A percentile compares a stretch with the other conserved stretches of the same genome.
phyloP scores from a whole-genome alignment of 2,113 vertebrate genomes.

The Thinocorus orbignyianus region DNA sequence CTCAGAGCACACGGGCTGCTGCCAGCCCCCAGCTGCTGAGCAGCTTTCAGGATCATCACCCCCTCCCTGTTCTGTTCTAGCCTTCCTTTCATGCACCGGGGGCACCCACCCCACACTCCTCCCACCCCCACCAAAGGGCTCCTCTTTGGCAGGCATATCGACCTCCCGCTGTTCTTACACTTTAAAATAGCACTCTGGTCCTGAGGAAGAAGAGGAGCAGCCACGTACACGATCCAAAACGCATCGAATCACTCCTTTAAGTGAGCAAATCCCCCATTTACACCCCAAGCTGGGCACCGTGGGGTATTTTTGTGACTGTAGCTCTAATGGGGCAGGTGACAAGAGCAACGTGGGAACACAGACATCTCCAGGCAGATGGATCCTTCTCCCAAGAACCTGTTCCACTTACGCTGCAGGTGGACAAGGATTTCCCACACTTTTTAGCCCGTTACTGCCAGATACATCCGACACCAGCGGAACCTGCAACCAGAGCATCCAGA shows the following conservation, averaged over 20 bases:
- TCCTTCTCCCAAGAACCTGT: neutral
- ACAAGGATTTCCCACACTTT: neutral
- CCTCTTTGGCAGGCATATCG: neutral
- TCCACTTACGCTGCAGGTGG: neutral
- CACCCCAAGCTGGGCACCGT: neutral
- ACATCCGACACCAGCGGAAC: neutral
- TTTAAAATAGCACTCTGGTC: neutral
- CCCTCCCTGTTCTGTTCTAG: fast-evolving
- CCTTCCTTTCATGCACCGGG: fast-evolving
- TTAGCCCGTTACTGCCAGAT: neutral
- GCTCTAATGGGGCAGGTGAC: neutral
- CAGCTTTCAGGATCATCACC: fast-evolving
- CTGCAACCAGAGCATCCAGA: neutral
- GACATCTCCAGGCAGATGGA: neutral
- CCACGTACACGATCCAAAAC: neutral
- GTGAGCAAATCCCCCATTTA: neutral
- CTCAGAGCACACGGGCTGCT: neutral
- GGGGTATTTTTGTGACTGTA: neutral
- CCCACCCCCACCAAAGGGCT: neutral
- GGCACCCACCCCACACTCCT: fast-evolving
- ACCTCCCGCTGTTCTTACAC: neutral
- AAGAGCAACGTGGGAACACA: neutral
- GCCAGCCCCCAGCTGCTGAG: fast-evolving
- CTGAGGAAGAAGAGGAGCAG: neutral
- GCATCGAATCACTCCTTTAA: neutral